These are phyloP conservation scores for Mythimna ferrago DNA, from an alignment of 2,888 invertebrate genomes.

Conservation along the genomic window DNA sequence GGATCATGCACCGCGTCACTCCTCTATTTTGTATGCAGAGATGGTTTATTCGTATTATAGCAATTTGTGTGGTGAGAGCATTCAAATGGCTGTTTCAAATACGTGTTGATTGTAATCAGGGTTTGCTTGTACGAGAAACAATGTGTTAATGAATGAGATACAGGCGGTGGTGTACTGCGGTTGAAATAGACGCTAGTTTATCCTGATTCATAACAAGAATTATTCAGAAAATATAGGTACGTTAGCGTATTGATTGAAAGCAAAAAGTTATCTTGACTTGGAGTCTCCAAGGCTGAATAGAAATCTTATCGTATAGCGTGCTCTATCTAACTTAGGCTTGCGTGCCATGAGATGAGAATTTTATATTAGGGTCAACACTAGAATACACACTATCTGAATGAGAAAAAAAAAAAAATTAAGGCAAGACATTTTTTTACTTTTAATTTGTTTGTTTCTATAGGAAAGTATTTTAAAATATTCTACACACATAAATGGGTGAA, in stretches of 20 bases:
- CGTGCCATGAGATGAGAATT: constrained; percentile 16
- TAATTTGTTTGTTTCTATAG: background rate
- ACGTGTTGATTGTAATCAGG: constrained; percentile 31
- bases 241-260: background rate
- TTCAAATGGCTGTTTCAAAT: constrained; percentile 37
- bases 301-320: constrained; percentile 36
- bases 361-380: constrained; percentile 8
- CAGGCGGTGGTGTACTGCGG: background rate
- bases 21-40: constrained; percentile 46
- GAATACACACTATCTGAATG: background rate
- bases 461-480: background rate
- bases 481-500: background rate
- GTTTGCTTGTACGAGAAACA: constrained; percentile 12
- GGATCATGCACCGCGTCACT: constrained; percentile 44
- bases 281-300: constrained; percentile 18
- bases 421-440: background rate
- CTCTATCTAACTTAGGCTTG: constrained; percentile 26
- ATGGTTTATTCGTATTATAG: constrained; percentile 31
- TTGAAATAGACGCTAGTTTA: background rate
- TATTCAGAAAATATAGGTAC: background rate
- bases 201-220: background rate
- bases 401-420: background rate
- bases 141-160: constrained; percentile 25
- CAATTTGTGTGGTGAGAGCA: constrained; percentile 32
- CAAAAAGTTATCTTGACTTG: constrained; percentile 18